phyloP scores from a whole-genome alignment of 2,888 invertebrate species.

The Cheilosia impressa region DNA sequence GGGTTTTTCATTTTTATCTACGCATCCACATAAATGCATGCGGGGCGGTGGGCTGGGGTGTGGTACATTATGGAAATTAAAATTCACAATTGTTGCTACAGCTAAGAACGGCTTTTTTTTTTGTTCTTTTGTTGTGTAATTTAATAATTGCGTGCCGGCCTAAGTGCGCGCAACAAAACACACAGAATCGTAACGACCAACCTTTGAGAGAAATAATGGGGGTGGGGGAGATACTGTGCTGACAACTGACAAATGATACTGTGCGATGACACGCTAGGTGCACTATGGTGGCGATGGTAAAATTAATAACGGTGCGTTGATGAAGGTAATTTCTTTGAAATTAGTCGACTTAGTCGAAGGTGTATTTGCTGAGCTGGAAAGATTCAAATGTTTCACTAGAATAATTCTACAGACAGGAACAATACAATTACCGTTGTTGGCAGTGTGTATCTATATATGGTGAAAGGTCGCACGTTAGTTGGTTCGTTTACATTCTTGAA shows the following conservation, averaged over 20 bases:
- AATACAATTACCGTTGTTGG: too few relatives aligned
- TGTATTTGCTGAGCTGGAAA: background rate
- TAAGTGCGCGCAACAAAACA: conserved; percentile 31
- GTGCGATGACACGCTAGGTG: conserved; percentile 7
- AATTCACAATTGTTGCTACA: conserved; percentile 13
- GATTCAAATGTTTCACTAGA: background rate
- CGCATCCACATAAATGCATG: conserved; percentile 39
- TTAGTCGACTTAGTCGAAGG: background rate
- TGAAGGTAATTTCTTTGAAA: conserved; percentile 18
- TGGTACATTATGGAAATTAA: conserved; percentile 44
- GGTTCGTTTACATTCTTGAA: too few relatives aligned
- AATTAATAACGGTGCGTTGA: conserved; percentile 35
- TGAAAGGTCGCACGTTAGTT: too few relatives aligned
- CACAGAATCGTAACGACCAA: conserved; percentile 20
- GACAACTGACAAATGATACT: conserved; percentile 53
- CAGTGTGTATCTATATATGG: too few relatives aligned
- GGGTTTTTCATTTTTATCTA: conserved; percentile 22
- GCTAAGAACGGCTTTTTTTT: conserved; percentile 30
- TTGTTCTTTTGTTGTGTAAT: conserved; percentile 29
- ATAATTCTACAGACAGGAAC: too few relatives aligned
- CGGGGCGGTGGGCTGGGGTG: background rate
- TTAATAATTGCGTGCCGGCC: conserved; percentile 43
- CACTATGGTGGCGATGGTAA: conserved; percentile 5
- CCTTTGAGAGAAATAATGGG: background rate
- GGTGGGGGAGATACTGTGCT: conserved; percentile 26